Conservation (phyloP, 2,797 vertebrate species). For the Peromyscus attwateri region DNA sequence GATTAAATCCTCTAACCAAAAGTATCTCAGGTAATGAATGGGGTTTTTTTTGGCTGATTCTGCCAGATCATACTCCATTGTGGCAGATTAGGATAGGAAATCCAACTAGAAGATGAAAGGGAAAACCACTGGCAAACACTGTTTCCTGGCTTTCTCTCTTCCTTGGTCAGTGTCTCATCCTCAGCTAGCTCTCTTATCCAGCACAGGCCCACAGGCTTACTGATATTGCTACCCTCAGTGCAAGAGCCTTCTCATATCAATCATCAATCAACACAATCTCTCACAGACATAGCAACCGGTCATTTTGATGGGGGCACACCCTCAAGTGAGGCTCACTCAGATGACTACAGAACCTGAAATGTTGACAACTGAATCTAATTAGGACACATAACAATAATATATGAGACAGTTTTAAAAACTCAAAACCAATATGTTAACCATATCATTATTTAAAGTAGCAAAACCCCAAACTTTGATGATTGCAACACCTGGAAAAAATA, state of each 20-base stretch:
- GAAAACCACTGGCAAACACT: not conserved
- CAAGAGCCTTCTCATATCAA: not conserved
- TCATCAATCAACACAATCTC: not conserved
- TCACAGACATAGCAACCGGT: not conserved
- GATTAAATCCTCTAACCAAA: not conserved
- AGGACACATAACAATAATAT: not conserved
- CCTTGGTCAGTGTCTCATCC: not conserved
- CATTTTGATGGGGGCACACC: not conserved
- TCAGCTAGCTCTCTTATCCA: not conserved
- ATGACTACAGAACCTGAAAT: not conserved
- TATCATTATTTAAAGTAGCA: not conserved
- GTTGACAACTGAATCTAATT: not conserved
- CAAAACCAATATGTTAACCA: not conserved
- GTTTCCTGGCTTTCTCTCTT: not conserved
- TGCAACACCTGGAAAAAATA: not conserved
- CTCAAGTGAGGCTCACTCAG: not conserved
- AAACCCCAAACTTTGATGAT: not conserved
- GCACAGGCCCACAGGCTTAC: not conserved
- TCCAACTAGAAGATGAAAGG: not conserved
- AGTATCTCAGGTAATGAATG: not conserved
- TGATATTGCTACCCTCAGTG: not conserved
- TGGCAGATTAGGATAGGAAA: not conserved
- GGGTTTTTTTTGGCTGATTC: not conserved
- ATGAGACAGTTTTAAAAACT: not conserved
- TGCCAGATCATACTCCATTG: not conserved